Evolutionary conservation across 2,888 invertebrate species (phyloP).

Genomic region (Phyllotreta cruciferae): DNA sequence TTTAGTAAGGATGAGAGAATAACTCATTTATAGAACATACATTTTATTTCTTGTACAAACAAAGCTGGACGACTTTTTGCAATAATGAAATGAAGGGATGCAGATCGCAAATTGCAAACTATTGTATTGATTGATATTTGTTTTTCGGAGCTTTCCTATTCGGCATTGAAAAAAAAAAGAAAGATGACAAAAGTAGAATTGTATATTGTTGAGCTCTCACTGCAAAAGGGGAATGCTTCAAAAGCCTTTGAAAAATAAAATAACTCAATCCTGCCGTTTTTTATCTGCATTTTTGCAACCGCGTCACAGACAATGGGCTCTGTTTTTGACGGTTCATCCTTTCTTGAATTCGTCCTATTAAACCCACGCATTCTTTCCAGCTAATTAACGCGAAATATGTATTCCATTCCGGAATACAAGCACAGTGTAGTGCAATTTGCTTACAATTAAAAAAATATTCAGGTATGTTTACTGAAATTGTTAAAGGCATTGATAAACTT

Average conservation of each 20-base stretch:
- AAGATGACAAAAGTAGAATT: slow-evolving; percentile 44
- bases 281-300: slow-evolving; percentile 41
- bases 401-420: too few species aligned
- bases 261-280: slow-evolving; percentile 43
- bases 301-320: slow-evolving; percentile 23
- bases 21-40: too few species aligned
- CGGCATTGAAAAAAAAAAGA: slow-evolving; percentile 25
- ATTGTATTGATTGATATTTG: slow-evolving; percentile 26
- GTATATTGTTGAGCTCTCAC: slow-evolving; percentile 45
- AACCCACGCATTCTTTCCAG: neutral
- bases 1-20: too few species aligned
- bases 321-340: slow-evolving; percentile 6
- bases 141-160: slow-evolving; percentile 35
- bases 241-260: slow-evolving; percentile 45
- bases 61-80: too few species aligned
- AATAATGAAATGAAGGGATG: too few species aligned
- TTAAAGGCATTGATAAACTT: too few species aligned
- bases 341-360: slow-evolving; percentile 9
- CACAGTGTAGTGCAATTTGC: too few species aligned
- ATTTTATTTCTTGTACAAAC: too few species aligned
- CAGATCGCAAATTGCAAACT: too few species aligned
- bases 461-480: neutral
- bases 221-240: slow-evolving; percentile 47
- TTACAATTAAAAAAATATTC: too few species aligned
- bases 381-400: too few species aligned